Conservation (phyloP, 2,888 invertebrate genomes). For the Bhutanitis thaidina region DNA sequence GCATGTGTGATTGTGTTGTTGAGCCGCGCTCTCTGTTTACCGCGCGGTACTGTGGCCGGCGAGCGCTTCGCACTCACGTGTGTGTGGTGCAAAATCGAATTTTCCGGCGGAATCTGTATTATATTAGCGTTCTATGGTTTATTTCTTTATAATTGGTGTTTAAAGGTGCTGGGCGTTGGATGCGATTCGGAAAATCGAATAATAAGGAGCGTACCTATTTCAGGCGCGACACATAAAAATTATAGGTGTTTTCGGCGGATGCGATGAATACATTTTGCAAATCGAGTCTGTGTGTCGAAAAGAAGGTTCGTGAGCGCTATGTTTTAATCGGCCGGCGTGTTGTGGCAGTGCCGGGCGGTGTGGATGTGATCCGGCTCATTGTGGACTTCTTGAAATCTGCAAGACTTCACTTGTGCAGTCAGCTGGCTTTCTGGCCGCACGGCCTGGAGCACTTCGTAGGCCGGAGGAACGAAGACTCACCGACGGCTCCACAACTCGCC, state of each 20-base stretch:
- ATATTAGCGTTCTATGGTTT: slow-evolving; percentile 62
- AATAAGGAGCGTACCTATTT: slow-evolving; percentile 46
- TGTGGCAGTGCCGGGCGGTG: slow-evolving; percentile 67
- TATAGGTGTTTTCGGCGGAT: slow-evolving; percentile 73
- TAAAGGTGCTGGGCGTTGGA: slow-evolving; percentile 54
- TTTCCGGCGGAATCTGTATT: slow-evolving; percentile 63
- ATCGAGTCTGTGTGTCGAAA: slow-evolving; percentile 75
- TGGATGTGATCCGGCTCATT: slow-evolving; percentile 53
- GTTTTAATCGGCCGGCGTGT: slow-evolving; percentile 71
- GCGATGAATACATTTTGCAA: slow-evolving; percentile 79
- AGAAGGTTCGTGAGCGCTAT: slow-evolving; percentile 73
- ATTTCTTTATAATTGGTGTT: slow-evolving; percentile 64
- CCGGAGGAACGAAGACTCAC: slow-evolving; percentile 34
- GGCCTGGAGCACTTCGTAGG: slow-evolving; percentile 32
- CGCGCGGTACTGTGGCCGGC: slow-evolving; percentile 76
- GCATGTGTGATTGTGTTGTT: slow-evolving; percentile 67
- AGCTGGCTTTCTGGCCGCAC: slow-evolving; percentile 26
- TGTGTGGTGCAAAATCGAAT: slow-evolving; percentile 56
- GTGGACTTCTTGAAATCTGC: slow-evolving; percentile 49
- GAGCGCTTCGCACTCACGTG: slow-evolving; percentile 84
- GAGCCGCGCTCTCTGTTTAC: slow-evolving; percentile 72
- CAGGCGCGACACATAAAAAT: slow-evolving; percentile 66
- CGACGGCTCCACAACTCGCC: slow-evolving; percentile 38
- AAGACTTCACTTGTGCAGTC: slow-evolving; percentile 47
- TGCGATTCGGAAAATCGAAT: slow-evolving; percentile 46